Evolutionary conservation across 2,888 invertebrate species (phyloP), one percentile per base, ranked within the genome.

Genomic region (Drosophila anceps): DNA sequence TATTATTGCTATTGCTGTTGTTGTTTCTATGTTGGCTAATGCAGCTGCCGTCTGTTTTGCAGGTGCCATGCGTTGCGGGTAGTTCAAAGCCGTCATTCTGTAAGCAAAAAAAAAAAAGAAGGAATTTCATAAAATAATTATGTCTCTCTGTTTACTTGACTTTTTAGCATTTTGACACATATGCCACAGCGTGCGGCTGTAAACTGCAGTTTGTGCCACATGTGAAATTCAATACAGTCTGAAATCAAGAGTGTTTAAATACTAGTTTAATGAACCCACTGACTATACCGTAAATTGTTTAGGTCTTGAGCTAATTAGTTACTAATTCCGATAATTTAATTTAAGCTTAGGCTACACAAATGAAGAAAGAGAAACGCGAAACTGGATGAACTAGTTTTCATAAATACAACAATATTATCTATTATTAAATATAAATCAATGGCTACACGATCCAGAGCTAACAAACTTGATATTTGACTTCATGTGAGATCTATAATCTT

Each of bases 31-130:
- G 72, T 78, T 84, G 78, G 69, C 86, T 73, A 74, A 76, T 73
- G 76, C 75, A 82, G 75, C 71, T 84, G 78, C 79, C 69, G 80
- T 80, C 76, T 33, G 75, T 77, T 59, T 70, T 86, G 73, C 74
- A 71, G 71, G 69, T 83, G 77, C 85, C 90, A 78, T 88, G 86
- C 82, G 85, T 82, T 77, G 75, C 71, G 44, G 74, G 73, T 66
- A 86, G 67, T 69, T 91, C 89, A 76, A 88, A 88, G 67, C 80
- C 79, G 76, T 91, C 90, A 85, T 92, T 91, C 92, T 92, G 79
- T 2, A 81, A 65, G 8, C 24, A 72, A 48, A 64, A 41, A 54
- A 64, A 41, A 54, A 60, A 41, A 18, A 27, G 20, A 24, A 18
- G 24, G 12, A 58, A 33, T 43, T 59, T 8, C 4, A 12, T 7